These are phyloP conservation scores for Platycnemis pennipes DNA, from an alignment of 2,888 invertebrate species.

Conservation along the genomic window DNA sequence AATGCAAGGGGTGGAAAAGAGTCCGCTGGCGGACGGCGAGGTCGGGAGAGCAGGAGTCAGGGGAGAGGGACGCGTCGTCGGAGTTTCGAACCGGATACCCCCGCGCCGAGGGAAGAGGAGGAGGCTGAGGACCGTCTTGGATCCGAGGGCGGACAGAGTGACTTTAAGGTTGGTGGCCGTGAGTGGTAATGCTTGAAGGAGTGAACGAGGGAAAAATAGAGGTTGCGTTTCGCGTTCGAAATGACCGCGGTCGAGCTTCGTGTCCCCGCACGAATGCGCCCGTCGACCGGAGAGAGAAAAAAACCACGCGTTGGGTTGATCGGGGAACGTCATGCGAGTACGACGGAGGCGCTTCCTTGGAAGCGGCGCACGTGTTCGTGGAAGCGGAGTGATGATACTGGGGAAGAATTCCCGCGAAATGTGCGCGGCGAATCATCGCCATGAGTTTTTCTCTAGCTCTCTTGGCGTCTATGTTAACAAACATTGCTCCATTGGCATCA, in stretches of 20 bases:
- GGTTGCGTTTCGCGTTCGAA: background rate
- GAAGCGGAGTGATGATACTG: background rate
- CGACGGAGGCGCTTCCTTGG: background rate
- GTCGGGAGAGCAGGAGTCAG: background rate
- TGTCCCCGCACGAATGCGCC: background rate
- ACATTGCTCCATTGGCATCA: background rate
- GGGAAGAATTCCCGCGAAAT: background rate
- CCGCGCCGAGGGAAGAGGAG: background rate
- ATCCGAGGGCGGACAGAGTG: background rate
- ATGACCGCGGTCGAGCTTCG: background rate
- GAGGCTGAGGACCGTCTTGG: background rate
- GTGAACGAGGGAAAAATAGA: background rate
- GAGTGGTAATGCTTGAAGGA: background rate
- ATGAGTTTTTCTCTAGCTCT: background rate
- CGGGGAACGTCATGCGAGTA: background rate
- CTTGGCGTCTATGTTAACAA: background rate
- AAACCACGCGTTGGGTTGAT: background rate
- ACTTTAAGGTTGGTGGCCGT: conserved; percentile 5
- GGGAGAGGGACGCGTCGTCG: background rate
- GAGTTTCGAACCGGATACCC: conserved; percentile 18
- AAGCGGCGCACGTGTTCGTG: background rate
- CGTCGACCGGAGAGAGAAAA: background rate
- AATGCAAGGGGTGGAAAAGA: background rate
- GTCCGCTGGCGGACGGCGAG: background rate
- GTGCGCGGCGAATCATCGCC: background rate